Evolutionary conservation across 64 coral and sea anemone species (phyloP), one percentile per base, ranked within the genome.

Genomic region (Stylophora pistillata): DNA sequence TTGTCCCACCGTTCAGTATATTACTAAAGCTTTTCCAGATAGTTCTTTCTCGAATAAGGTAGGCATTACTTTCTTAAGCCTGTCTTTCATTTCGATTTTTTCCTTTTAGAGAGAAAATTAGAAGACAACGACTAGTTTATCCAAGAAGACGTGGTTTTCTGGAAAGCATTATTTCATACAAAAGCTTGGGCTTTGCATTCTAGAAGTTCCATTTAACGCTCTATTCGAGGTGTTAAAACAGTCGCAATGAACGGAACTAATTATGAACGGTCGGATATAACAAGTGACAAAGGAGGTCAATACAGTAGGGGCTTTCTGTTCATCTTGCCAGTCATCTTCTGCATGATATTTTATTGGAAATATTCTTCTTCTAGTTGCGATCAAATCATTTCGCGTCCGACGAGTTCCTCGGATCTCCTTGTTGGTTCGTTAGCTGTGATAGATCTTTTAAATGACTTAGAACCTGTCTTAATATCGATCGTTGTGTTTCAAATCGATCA

Each of bases 391-490:
- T 37, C 73, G 83, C 28, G 73, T 77, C 31, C 60, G n/a, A n/a
- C 88, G 81, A 13, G 88, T 94, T 58, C 79, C 88, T 5, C n/a
- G n/a, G 93, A 94, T 31, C 64, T 90, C 27, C 57, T 94, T 25
- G 86, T 94, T 55, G 78, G 88, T 17, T 87, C 75, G 3, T 61
- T 94, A 18, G 76, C 93, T 27, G 20, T 71, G 13, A 74, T 89
- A 55, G 93, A 94, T 58, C 88, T 94, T 66, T 29, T 90, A 0
- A 94, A 94, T 23, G 88, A 86, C 25, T 26, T 94, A 2, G 53
- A 64, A 21, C 92, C 87, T 6, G 78, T 94, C 2, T 74, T 89
- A 30, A 79, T 94, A 13, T 80, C 87, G 21, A 64, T 74, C n/a
- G 32, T 79, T 23, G 85, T 85, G 53, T 58, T 74, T 37, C 56